Evolutionary conservation across 2,888 invertebrate species (phyloP).

Genomic region (Coleophora deauratella): DNA sequence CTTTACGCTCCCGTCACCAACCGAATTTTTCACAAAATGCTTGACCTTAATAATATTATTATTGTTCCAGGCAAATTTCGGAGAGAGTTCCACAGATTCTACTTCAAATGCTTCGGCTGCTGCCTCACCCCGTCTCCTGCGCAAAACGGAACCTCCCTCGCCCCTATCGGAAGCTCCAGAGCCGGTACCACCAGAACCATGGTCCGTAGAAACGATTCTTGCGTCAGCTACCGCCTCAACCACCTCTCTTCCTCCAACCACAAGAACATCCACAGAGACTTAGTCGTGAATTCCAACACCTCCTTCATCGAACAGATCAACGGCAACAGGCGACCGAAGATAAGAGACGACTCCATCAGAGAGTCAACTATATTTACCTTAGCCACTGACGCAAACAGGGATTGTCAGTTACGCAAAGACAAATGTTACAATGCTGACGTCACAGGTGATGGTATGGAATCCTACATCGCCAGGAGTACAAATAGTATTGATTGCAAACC

Average conservation of each 20-base stretch:
- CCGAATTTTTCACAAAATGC: no score
- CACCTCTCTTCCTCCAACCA: slow-evolving; percentile 66
- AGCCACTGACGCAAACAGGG: slow-evolving; percentile 50
- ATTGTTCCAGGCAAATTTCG: slow-evolving; percentile 81
- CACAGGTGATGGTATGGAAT: slow-evolving; percentile 39
- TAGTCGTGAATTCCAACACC: slow-evolving; percentile 54
- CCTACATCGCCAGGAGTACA: slow-evolving; percentile 51
- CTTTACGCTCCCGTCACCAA: no score
- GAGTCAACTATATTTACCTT: slow-evolving; percentile 60
- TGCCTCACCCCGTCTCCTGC: slow-evolving; percentile 40
- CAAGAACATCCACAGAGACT: slow-evolving; percentile 55
- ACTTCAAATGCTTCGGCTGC: slow-evolving; percentile 76
- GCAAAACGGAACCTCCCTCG: slow-evolving; percentile 58
- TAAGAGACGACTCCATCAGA: slow-evolving; percentile 58
- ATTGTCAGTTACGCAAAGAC: slow-evolving; percentile 55
- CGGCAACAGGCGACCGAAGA: slow-evolving; percentile 51
- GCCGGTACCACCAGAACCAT: slow-evolving; percentile 59
- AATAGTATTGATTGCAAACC: slow-evolving; percentile 64
- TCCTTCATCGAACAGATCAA: slow-evolving; percentile 66
- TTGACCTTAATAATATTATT: slow-evolving; percentile 10
- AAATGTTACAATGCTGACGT: slow-evolving; percentile 27
- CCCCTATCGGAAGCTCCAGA: slow-evolving; percentile 58
- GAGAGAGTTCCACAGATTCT: slow-evolving; percentile 80
- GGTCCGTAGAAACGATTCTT: slow-evolving; percentile 62
- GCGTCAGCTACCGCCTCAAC: slow-evolving; percentile 58